phyloP scores from a whole-genome alignment of 2,888 invertebrate genomes.

The Nasonovia ribisnigri region DNA sequence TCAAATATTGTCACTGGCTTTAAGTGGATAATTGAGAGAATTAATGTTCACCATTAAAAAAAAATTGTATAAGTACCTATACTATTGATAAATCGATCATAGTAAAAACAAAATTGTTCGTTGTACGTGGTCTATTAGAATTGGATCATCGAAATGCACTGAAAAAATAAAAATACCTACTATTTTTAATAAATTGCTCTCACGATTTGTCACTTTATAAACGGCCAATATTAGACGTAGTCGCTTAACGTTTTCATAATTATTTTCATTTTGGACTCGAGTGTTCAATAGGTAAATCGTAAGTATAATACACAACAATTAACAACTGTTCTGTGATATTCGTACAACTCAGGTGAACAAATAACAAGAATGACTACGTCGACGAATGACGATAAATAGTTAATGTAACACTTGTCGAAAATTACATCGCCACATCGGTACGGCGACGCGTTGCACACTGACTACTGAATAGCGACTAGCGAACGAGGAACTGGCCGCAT shows the following conservation, averaged over 20 bases:
- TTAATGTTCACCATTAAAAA: background rate
- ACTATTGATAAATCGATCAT: background rate
- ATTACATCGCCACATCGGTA: background rate
- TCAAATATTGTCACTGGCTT: background rate
- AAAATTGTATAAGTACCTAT: background rate
- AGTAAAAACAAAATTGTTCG: background rate
- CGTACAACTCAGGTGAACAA: constrained; percentile 15
- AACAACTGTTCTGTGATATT: background rate
- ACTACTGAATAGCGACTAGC: background rate
- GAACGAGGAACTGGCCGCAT: background rate
- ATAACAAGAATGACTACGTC: background rate
- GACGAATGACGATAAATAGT: background rate
- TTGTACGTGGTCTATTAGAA: background rate
- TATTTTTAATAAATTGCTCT: background rate
- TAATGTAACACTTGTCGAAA: background rate
- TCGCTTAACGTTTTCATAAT: background rate
- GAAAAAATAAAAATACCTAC: background rate
- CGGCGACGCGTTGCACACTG: background rate
- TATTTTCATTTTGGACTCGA: background rate
- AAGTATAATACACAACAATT: background rate
- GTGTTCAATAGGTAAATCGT: background rate
- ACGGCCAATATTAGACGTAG: background rate
- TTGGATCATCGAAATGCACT: background rate
- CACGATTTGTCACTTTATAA: background rate
- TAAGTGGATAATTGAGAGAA: background rate